Percentiles rank a stretch among this genome's conserved stretches.
Conservation (phyloP, 1,140 invertebrate genomes). For the Caenorhabditis tropicalis region DNA sequence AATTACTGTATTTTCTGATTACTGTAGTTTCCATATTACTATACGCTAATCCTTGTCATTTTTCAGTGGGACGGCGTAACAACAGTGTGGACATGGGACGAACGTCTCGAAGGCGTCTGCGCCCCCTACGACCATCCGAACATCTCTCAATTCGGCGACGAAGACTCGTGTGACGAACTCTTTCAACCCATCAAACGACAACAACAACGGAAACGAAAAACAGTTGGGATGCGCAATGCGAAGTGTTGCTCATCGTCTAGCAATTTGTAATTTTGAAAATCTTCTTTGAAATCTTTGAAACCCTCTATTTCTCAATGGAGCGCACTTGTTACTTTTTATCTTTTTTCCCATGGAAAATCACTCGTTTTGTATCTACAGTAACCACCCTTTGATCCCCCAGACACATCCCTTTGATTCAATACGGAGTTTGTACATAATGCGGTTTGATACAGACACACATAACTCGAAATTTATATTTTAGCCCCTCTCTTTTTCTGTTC, state of each 20-base stretch:
- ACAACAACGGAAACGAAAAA: neutral
- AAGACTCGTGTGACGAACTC: conserved; percentile 57
- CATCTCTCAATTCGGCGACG: conserved; percentile 50
- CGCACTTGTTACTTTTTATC: neutral
- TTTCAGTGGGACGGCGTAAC: conserved; percentile 63
- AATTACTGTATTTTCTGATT: no score
- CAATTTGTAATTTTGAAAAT: neutral
- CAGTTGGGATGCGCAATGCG: neutral
- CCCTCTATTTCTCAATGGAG: neutral
- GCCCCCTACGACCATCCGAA: conserved; percentile 9
- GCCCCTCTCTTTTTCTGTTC: no score
- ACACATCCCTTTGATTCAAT: neutral
- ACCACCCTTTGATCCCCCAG: neutral
- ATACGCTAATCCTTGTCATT: neutral
- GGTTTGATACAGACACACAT: no score
- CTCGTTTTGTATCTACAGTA: neutral
- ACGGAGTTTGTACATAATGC: conserved; percentile 35
- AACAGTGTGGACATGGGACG: conserved; percentile 62
- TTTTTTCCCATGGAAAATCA: neutral
- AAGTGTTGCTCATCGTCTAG: neutral
- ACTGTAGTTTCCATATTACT: no score
- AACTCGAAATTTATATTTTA: no score
- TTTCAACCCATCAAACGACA: conserved; percentile 51
- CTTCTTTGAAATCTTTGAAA: neutral
- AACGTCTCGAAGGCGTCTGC: conserved; percentile 40